Conservation (phyloP, 2,888 invertebrate species). For the Polydrusus cervinus region DNA sequence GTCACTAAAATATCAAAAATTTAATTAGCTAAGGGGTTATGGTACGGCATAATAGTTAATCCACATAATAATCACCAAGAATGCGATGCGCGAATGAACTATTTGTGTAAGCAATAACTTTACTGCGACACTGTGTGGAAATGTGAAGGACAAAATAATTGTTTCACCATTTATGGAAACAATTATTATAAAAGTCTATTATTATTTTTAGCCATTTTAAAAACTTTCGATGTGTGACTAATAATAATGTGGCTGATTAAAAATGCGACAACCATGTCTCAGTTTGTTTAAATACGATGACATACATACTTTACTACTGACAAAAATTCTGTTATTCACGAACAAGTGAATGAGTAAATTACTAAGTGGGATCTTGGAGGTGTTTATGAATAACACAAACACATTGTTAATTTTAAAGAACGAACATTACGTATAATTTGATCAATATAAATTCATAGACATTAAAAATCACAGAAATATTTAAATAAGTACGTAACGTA, state of each 20-base stretch:
- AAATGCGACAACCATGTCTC: conserved; percentile 25
- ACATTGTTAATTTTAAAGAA: conserved; percentile 16
- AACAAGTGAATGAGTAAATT: conserved; percentile 36
- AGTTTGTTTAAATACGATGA: conserved; percentile 32
- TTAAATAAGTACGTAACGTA: neutral
- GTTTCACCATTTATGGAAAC: neutral
- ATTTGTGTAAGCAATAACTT: too few relatives aligned
- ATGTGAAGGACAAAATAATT: neutral
- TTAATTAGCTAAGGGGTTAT: too few relatives aligned
- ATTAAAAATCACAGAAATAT: neutral
- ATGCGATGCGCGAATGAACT: too few relatives aligned
- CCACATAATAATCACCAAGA: too few relatives aligned
- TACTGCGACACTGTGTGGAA: neutral
- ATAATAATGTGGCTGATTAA: conserved; percentile 14
- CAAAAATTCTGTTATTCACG: conserved; percentile 25
- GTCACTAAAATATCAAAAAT: too few relatives aligned
- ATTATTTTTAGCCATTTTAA: conserved; percentile 16
- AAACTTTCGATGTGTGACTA: conserved; percentile 24
- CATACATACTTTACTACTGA: conserved; percentile 35
- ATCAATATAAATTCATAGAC: neutral
- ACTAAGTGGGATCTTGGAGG: conserved; percentile 33
- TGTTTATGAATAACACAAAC: conserved; percentile 29
- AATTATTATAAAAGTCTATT: neutral
- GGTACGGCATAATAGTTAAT: too few relatives aligned
- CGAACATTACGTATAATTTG: neutral